Evolutionary conservation across 1,140 invertebrate species (phyloP), one percentile per base, ranked within the genome.

Genomic region (Heliconius congener): DNA sequence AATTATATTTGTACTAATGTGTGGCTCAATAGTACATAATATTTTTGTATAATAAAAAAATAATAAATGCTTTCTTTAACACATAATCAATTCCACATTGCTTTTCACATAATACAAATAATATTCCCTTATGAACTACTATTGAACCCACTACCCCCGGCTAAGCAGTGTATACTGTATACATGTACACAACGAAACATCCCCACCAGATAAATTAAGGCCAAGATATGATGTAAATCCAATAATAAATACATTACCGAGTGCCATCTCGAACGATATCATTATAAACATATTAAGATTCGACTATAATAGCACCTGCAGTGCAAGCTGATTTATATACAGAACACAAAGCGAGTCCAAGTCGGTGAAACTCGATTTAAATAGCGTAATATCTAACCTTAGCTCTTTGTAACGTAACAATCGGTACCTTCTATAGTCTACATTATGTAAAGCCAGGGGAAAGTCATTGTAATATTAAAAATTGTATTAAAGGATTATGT

Each of bases 391-490:
- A 46, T 80, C 52, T 73, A 81, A 79, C 77, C 80, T 81, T 81
- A 72, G 30, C 46, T 81, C 71, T 74, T 80, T 76, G 73, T 52
- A 79, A 73, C 77, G 74, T 60, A 75, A 81, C 60, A 66, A 66
- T 66, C 66, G 74, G 39, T 76, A 80, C 6, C 34, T 34, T 5
- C 66, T 57, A 18, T 46, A 57, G 52, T 70, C 80, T 74, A 76
- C 66, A 30, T 78, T 75, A 79, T 72, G 74, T 79, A 79, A 82
- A 80, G 73, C 76, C 70, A 30, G 30, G 74, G 76, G 82, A 83
- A 83, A 83, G 79, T 83, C 57, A 79, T 76, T 71, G 52, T 76
- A 76, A 77, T 72, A 81, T 77, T 71, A 79, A 77, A 81, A 79
- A 72, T 72, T 72, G n/a, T 72, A 42, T 72, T 39, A 39, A 72